phyloP scores from a whole-genome alignment of 2,888 invertebrate species.

The Orthonevra nobilis region DNA sequence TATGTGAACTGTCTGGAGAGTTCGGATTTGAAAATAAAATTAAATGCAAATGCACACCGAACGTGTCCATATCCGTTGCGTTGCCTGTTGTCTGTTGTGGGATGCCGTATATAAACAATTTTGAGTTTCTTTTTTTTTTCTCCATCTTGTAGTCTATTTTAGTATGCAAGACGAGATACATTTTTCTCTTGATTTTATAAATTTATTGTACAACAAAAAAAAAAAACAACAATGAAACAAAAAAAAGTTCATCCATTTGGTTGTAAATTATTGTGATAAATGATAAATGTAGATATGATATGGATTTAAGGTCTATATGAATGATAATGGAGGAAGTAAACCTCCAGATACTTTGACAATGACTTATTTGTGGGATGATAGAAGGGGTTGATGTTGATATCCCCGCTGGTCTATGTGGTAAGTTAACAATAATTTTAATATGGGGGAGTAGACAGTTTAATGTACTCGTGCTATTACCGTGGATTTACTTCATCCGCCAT shows the following conservation, averaged over 20 bases:
- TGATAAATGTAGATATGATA: conserved; percentile 52
- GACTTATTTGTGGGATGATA: not conserved
- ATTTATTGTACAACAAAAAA: conserved; percentile 23
- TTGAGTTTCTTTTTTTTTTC: conserved; percentile 2
- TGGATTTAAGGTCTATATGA: conserved; percentile 50
- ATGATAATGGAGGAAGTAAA: conserved; percentile 36
- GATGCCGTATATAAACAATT: conserved; percentile 22
- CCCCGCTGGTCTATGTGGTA: conserved; percentile 32
- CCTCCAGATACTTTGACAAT: conserved; percentile 10
- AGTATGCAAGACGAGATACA: conserved; percentile 41
- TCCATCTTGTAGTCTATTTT: conserved; percentile 49
- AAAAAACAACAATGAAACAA: conserved; percentile 9
- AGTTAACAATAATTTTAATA: conserved; percentile 26
- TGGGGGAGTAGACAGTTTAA: conserved; percentile 42
- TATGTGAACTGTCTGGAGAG: conserved; percentile 37
- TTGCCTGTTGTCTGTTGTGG: not conserved
- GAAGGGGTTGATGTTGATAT: too few relatives aligned
- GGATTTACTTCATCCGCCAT: conserved; percentile 2
- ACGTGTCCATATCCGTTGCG: conserved; percentile 46
- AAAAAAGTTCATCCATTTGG: conserved; percentile 25
- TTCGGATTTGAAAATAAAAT: conserved; percentile 40
- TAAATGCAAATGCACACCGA: conserved; percentile 55
- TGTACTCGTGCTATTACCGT: not conserved
- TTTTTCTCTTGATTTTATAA: conserved; percentile 4
- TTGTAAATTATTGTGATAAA: conserved; percentile 59